A percentile compares a stretch with the other conserved stretches of the same genome.
These are phyloP conservation scores for Choristoneura fumiferana DNA, from an alignment of 1,140 invertebrate species.

Conservation along the genomic window DNA sequence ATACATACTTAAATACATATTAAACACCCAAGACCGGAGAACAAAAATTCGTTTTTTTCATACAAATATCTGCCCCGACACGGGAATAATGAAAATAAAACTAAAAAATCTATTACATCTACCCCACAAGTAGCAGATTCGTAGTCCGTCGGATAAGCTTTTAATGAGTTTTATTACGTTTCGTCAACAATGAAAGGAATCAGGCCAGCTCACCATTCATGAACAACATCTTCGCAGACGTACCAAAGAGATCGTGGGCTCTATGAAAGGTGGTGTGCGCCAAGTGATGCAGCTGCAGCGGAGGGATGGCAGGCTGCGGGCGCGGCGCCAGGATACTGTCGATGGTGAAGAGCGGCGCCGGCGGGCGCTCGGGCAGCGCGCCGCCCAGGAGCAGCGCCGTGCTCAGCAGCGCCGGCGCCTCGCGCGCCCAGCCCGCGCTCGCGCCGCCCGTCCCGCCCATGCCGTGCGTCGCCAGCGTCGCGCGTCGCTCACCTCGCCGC, in stretches of 20 bases:
- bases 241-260: constrained; percentile 87
- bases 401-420: constrained; percentile 63
- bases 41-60: too few species aligned
- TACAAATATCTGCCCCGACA: too few species aligned
- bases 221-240: constrained; percentile 50
- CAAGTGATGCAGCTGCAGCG: constrained; percentile 71
- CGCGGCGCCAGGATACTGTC: constrained; percentile 88
- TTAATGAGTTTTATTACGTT: too few species aligned
- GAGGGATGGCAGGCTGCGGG: constrained; percentile 72
- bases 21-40: too few species aligned
- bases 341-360: constrained; percentile 87
- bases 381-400: constrained; percentile 70
- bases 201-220: constrained; percentile 20
- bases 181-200: too few species aligned
- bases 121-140: too few species aligned
- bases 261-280: constrained; percentile 78
- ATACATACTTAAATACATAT: too few species aligned
- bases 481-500: constrained; percentile 38
- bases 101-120: too few species aligned
- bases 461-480: constrained; percentile 17
- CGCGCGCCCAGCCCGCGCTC: constrained; percentile 50
- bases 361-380: constrained; percentile 69
- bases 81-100: too few species aligned
- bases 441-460: constrained; percentile 20
- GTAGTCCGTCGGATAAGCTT: too few species aligned